Base-by-base conservation (phyloP, 2,113 vertebrate species). In the Dolichotis patagonum region DNA sequence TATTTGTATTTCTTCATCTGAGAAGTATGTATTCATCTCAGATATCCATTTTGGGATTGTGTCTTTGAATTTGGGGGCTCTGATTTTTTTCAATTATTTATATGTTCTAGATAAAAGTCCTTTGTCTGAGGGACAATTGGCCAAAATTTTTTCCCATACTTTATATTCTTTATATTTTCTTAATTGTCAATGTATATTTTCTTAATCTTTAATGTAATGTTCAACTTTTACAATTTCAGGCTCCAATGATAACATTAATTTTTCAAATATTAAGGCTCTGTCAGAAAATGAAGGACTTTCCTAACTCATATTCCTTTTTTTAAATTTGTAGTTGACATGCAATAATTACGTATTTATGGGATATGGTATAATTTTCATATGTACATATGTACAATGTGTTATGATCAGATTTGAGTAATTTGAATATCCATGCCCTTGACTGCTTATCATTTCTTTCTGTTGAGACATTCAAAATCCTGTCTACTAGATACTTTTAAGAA, bases 211-310 rank as follows among this genome's bases (percentile, higher is more conserved):
- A n/a, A n/a, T n/a, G n/a, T n/a, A n/a, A n/a, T n/a, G n/a, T n/a
- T n/a, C 77, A 30, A 19, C 26, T 17, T 78, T 93, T 97, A 24
- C 22, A 63, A 52, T 82, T 91, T 81, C 11, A 94, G 52, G 41
- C 52, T 87, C 62, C 91, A 96, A 90, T 46, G 20, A 19, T 80
- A 52, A 83, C 24, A 52, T 35, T 83, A 19, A 14, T 65, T 71
- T 65, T 91, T 75, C 46, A 71, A 85, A 83, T 82, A 78, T 35
- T 77, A 49, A 96, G 77, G 11, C 28, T 43, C n/a, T 88, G 49
- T 85, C 11, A 95, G 46, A 92, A 75, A 96, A 86, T 32, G n/a
- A n/a, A n/a, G 62, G 20, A 35, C 14, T 65, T 90, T 81, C 60
- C 35, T 24, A 65, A 67, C 3, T 80, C 43, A 52, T 65, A 16